Conservation (phyloP, 2,888 invertebrate species). For the Drosophila fulvimacula region DNA sequence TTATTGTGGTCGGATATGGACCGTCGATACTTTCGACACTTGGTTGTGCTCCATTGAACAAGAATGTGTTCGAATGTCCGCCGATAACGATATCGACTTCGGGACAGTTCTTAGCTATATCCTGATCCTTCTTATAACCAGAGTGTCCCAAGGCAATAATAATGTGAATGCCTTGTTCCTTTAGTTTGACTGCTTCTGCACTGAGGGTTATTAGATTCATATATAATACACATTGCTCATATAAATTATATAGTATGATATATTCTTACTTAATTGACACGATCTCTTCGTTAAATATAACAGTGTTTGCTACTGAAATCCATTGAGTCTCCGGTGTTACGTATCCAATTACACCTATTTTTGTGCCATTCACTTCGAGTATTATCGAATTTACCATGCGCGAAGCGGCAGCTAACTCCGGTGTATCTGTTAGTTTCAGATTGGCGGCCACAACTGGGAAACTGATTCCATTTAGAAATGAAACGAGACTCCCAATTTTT, state of each 20-base stretch:
- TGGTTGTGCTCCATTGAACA: conserved; percentile 91
- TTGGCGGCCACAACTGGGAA: conserved; percentile 93
- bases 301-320: conserved; percentile 86
- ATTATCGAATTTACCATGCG: conserved; percentile 87
- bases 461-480: conserved; percentile 89
- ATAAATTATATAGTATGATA: too few species aligned
- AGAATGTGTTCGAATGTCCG: conserved; percentile 95
- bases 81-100: conserved; percentile 95
- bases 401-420: conserved; percentile 86
- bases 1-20: conserved; percentile 91
- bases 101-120: conserved; percentile 91
- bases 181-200: conserved; percentile 88
- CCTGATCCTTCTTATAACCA: conserved; percentile 91
- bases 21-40: conserved; percentile 90
- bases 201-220: too few species aligned
- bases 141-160: conserved; percentile 96
- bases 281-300: conserved; percentile 89
- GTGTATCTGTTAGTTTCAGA: conserved; percentile 89
- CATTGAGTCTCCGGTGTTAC: conserved; percentile 91
- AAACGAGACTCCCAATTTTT: conserved; percentile 89
- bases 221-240: too few species aligned
- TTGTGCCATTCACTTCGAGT: conserved; percentile 87
- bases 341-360: conserved; percentile 94
- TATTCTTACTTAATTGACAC: conserved; percentile 87
- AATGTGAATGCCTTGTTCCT: conserved; percentile 89